phyloP scores from a whole-genome alignment of 2,888 invertebrate genomes.

The Diarsia rubi region DNA sequence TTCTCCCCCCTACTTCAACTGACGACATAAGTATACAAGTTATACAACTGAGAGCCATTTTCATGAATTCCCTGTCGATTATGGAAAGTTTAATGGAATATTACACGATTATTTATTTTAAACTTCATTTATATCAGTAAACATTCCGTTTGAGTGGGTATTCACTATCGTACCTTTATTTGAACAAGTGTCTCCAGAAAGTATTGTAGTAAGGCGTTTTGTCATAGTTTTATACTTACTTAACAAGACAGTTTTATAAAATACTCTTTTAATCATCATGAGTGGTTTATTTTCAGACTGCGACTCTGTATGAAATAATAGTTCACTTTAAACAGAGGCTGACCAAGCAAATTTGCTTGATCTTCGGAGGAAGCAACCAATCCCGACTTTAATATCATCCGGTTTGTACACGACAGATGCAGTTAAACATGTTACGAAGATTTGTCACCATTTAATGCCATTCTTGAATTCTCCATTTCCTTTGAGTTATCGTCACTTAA shows the following conservation, averaged over 20 bases:
- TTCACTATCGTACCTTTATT: constrained; percentile 54
- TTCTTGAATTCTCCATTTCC: constrained; percentile 58
- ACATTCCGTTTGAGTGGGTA: constrained; percentile 45
- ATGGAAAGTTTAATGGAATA: constrained; percentile 60
- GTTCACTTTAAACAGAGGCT: constrained; percentile 20
- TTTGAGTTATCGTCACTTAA: constrained; percentile 55
- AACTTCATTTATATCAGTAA: constrained; percentile 53
- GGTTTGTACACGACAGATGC: constrained; percentile 45
- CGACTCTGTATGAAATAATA: constrained; percentile 24
- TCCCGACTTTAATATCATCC: constrained; percentile 41
- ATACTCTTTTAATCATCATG: not conserved
- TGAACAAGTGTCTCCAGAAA: constrained; percentile 57
- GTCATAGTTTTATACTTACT: constrained; percentile 1
- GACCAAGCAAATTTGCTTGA: constrained; percentile 43
- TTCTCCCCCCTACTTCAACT: constrained; percentile 6
- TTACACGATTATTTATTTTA: constrained; percentile 60
- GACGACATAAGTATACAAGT: not conserved
- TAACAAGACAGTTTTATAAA: not conserved
- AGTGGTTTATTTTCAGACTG: constrained; percentile 16
- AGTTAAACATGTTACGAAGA: constrained; percentile 53
- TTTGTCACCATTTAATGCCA: constrained; percentile 49
- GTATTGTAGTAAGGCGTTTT: constrained; percentile 21
- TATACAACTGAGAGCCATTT: constrained; percentile 10
- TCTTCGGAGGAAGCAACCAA: constrained; percentile 55
- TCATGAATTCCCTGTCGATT: constrained; percentile 30